Evolutionary conservation across 1,140 invertebrate species (phyloP), one percentile per base, ranked within the genome.

Genomic region (Harlomillsia oculata): DNA sequence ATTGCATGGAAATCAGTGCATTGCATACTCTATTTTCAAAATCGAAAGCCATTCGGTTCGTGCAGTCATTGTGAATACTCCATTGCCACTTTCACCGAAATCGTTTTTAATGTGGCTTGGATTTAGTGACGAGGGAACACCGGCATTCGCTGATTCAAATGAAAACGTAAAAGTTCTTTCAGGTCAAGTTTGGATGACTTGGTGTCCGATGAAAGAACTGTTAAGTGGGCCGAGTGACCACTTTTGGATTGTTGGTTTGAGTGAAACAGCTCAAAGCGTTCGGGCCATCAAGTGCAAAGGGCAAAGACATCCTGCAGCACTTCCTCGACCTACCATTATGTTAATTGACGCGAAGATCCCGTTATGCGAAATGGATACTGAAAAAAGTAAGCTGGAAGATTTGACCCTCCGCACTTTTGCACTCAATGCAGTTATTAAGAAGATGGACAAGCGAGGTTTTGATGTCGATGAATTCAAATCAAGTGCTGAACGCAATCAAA

Each of bases 201-300:
- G 88, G 21, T 82, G 82, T 60, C 80, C 89, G 69, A 82, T 83
- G 3, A 77, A 75, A 64, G 72, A 76, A 56, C 29, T 46, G 5
- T 13, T 58, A 3, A 16, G 4, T 34, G 82, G 79, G 59, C 80
- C 82, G 66, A 80, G 78, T 60, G 90, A 92, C 75, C 77, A 86
- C 70, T 85, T 83, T 68, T 93, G 90, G 70, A 72, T 92, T 30
- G 79, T 89, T 36, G 80, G 85, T 1, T 68, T 90, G 0, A 82
- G 77, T 55, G 91, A 96, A 72, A 75, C 74, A 5, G 77, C 80
- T 37, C 82, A 87, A 69, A 83, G 80, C 46, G 76, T 91, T 3
- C 77, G 84, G 18, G 87, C 83, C 32, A 82, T 97, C 41, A 74
- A 87, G 9, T 97, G 92, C 66, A 89, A 90, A 71, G 92, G 90